Conservation (phyloP, 2,113 vertebrate species). For the Grantiella picta region DNA sequence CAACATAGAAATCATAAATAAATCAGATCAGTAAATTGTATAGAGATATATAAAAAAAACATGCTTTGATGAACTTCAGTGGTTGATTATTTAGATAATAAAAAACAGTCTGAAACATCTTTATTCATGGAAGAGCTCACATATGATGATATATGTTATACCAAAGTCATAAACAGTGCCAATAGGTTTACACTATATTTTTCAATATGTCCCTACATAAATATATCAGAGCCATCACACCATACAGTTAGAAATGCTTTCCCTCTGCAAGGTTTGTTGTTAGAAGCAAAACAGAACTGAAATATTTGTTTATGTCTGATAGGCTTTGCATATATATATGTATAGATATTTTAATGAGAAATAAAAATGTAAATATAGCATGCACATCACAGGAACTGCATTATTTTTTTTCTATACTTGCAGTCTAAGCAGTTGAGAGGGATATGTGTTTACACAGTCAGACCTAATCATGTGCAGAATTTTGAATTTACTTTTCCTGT, state of each 20-base stretch:
- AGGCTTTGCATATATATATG: background rate
- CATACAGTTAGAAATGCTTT: background rate
- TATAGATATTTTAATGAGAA: background rate
- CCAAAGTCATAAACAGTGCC: slow-evolving; percentile 13
- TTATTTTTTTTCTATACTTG: background rate
- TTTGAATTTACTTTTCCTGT: background rate
- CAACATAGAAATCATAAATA: background rate
- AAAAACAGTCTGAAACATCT: background rate
- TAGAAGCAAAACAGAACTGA: background rate
- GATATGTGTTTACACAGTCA: background rate
- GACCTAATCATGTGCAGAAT: slow-evolving; percentile 2
- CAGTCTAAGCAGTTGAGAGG: background rate
- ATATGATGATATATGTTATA: slow-evolving; percentile 46
- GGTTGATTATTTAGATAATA: background rate
- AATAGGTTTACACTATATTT: background rate
- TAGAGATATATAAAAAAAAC: background rate
- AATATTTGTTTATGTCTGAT: background rate
- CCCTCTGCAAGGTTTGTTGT: background rate
- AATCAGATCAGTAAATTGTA: background rate
- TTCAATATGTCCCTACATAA: background rate
- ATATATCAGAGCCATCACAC: background rate
- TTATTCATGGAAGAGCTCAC: background rate
- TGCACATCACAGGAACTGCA: background rate
- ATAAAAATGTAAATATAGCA: slow-evolving; percentile 12
- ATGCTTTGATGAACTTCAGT: background rate